Percentiles rank a stretch among this genome's conserved stretches.
These are phyloP conservation scores for Oconnorella tubifera DNA, from an alignment of 2,888 invertebrate genomes.

Conservation along the genomic window DNA sequence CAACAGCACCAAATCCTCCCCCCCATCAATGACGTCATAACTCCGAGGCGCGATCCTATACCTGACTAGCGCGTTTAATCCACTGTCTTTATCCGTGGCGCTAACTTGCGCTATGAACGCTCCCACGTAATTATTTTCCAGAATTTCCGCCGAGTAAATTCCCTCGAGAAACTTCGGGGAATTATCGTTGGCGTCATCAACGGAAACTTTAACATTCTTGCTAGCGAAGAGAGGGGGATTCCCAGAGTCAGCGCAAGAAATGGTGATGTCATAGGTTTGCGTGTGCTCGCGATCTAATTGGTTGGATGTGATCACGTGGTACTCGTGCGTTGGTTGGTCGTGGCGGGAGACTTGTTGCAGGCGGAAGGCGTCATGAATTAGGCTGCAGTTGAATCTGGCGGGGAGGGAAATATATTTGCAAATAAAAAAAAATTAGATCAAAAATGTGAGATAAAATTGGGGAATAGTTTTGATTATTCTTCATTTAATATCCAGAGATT, in stretches of 20 bases:
- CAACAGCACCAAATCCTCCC: no score
- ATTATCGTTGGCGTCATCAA: constrained; percentile 50
- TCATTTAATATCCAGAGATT: no score
- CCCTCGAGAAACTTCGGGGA: constrained; percentile 40
- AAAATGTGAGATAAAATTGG: no score
- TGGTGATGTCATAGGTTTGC: constrained; percentile 39
- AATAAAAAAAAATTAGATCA: no score
- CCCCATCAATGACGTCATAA: no score
- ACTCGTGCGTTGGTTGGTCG: constrained; percentile 17
- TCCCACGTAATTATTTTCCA: constrained; percentile 41
- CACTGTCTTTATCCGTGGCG: constrained; percentile 1
- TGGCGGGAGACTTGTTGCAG: constrained; percentile 7
- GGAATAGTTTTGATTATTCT: no score
- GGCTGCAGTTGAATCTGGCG: no score
- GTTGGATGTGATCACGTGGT: constrained; percentile 16
- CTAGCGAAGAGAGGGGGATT: constrained; percentile 40
- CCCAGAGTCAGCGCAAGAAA: constrained; percentile 48
- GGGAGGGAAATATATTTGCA: no score
- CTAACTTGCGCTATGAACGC: constrained; percentile 12
- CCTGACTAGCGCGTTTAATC: neutral
- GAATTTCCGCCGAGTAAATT: constrained; percentile 38
- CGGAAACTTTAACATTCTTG: constrained; percentile 41
- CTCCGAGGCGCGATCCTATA: neutral
- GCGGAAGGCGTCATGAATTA: no score
- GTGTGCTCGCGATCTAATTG: constrained; percentile 44